phyloP scores from a whole-genome alignment of 1,140 invertebrate species.

The Heterodera schachtii region DNA sequence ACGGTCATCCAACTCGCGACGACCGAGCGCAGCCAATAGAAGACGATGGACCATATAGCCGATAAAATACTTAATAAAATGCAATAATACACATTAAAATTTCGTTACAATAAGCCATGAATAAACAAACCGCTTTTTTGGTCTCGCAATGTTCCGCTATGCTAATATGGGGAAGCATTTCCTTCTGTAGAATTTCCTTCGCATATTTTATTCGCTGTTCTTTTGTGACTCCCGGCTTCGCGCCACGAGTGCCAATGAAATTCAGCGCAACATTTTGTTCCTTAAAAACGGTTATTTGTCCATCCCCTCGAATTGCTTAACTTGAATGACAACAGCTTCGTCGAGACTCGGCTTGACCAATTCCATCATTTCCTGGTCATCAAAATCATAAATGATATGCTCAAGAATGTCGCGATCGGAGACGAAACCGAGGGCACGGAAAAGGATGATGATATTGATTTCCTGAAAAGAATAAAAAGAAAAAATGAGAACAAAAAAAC shows the following conservation, averaged over 20 bases:
- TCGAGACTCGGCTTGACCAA: constrained; percentile 98
- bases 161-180: constrained; percentile 98
- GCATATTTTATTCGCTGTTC: constrained; percentile 99
- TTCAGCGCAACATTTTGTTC: constrained; percentile 97
- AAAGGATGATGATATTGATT: constrained; percentile 99
- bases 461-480: constrained; percentile 72
- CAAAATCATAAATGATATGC: constrained; percentile 82
- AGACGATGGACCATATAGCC: constrained; percentile 96
- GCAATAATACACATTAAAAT: not conserved
- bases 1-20: constrained; percentile 92
- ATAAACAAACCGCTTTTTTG: constrained; percentile 78
- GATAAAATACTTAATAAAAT: constrained; percentile 58
- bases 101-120: not conserved
- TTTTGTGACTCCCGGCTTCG: constrained; percentile 92
- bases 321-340: constrained; percentile 91
- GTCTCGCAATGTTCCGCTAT: constrained; percentile 99
- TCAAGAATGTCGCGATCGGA: constrained; percentile 89
- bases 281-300: constrained; percentile 36
- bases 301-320: constrained; percentile 9
- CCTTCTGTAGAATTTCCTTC: constrained; percentile 96
- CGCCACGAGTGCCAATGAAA: constrained; percentile 94
- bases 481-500: not conserved
- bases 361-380: constrained; percentile 99
- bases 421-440: constrained; percentile 91
- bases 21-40: constrained; percentile 86